Evolutionary conservation across 2,888 invertebrate species (phyloP), one percentile per base, ranked within the genome.

Genomic region (Petrolisthes cinctipes): DNA sequence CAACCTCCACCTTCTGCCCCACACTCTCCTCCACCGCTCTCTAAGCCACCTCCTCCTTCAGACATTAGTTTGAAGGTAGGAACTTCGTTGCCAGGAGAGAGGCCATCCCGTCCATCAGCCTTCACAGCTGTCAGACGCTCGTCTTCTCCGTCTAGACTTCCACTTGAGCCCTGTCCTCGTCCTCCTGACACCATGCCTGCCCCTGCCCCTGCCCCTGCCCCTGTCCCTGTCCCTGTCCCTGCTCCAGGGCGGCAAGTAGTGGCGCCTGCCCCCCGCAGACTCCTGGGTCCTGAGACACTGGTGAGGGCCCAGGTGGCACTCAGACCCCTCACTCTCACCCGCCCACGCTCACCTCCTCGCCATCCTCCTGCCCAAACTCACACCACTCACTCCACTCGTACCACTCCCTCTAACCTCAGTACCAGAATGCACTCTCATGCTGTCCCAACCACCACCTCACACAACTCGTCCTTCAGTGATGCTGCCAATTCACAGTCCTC

Each of bases 251-350:
- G 80, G 76, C 73, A 73, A 75, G 57, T 87, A 4, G 20, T 87
- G 66, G 81, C 87, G 9, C 87, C 87, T 37, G 83, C 87, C 0
- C 83, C 83, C 17, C 61, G 81, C 20, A 61, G 86, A 66, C 73
- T 76, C 14, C 51, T 84, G 51, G 75, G 80, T n/a, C 71, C 78
- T 53, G 85, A 89, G 83, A 87, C 87, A n/a, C 61, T 89, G 4
- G 86, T 89, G 11, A 84, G 82, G 5, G 87, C 89, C 4, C 89
- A 89, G 78, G 89, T 87, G n/a, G 86, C 89, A 17, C 71, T 89
- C 20, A 71, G 86, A 57, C 89, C 89, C 17, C 89, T 89, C 11
- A 83, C 81, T 56, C 75, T 81, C 4, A 68, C 88, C 17, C 23
- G 83, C 5, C 82, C 73, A 23, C 76, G 76, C 9, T 14, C 78